phyloP scores from a whole-genome alignment of 1,140 invertebrate species.

The Drosophila neocordata region DNA sequence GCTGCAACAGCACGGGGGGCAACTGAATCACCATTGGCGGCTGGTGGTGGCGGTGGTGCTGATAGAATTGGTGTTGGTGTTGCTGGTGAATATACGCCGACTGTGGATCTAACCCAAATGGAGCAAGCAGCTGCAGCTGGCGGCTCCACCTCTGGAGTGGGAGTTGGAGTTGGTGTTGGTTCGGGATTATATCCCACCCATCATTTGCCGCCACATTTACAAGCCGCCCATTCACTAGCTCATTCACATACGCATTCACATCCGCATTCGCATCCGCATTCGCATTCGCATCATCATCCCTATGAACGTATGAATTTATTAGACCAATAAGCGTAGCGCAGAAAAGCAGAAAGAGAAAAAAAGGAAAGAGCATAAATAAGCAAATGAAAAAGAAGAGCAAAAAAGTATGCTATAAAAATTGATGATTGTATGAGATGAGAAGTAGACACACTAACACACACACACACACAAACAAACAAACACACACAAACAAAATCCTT shows the following conservation, averaged over 20 bases:
- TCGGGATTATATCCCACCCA: constrained; percentile 29
- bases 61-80: constrained; percentile 20
- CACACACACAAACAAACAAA: constrained; percentile 13
- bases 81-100: constrained; percentile 44
- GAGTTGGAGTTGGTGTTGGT: neutral
- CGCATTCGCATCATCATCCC: constrained; percentile 59
- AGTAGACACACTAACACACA: constrained; percentile 12
- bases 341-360: too few species aligned
- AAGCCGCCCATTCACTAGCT: constrained; percentile 37
- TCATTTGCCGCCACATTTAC: constrained; percentile 52
- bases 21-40: constrained; percentile 5
- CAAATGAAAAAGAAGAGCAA: too few species aligned
- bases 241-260: constrained; percentile 33
- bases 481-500: neutral
- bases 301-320: constrained; percentile 80
- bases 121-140: constrained; percentile 39
- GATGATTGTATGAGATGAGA: constrained; percentile 2
- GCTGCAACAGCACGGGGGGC: constrained; percentile 34
- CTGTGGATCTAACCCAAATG: constrained; percentile 71
- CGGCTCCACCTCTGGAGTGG: constrained; percentile 12
- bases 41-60: constrained; percentile 18
- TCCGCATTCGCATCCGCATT: constrained; percentile 36
- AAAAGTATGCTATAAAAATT: constrained; percentile 41
- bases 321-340: constrained; percentile 67
- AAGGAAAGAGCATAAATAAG: too few species aligned